These are phyloP conservation scores for Lithodes maja DNA, from an alignment of 2,888 invertebrate genomes.

Conservation along the genomic window DNA sequence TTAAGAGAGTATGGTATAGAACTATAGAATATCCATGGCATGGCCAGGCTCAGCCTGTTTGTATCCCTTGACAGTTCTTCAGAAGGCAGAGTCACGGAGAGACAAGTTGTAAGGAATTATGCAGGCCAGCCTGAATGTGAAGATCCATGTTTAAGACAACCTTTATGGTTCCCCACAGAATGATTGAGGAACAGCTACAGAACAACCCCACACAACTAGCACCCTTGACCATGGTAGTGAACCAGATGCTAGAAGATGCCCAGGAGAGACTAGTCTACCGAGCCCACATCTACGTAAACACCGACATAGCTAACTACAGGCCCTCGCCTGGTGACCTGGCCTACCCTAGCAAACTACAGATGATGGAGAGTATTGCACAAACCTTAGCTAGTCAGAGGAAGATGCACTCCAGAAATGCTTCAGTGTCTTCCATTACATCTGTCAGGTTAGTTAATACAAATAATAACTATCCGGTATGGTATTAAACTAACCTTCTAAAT, in stretches of 20 bases:
- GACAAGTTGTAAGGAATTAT: too few species aligned
- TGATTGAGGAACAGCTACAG: conserved; percentile 92
- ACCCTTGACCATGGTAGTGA: conserved; percentile 85
- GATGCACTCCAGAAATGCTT: conserved; percentile 78
- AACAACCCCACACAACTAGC: conserved; percentile 84
- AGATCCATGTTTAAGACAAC: too few species aligned
- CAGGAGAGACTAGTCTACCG: conserved; percentile 97
- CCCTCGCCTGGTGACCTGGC: conserved; percentile 97
- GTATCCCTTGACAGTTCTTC: too few species aligned
- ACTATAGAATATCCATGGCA: too few species aligned
- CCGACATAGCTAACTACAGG: conserved; percentile 85
- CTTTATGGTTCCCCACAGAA: conserved; percentile 74
- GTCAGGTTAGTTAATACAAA: conserved; percentile 75
- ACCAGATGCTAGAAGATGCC: conserved; percentile 92
- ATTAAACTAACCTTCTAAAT: too few species aligned
- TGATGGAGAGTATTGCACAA: conserved; percentile 88
- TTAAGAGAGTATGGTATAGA: too few species aligned
- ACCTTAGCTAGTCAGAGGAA: conserved; percentile 71
- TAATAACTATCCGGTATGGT: too few species aligned
- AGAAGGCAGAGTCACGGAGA: too few species aligned
- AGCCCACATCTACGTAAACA: conserved; percentile 93
- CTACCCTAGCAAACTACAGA: conserved; percentile 96
- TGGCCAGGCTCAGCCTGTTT: too few species aligned
- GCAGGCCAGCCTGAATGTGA: too few species aligned
- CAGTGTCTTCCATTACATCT: conserved; percentile 82